Evolutionary conservation across 2,888 invertebrate species (phyloP), one percentile per base, ranked within the genome.

Genomic region (Tinea pellionella): DNA sequence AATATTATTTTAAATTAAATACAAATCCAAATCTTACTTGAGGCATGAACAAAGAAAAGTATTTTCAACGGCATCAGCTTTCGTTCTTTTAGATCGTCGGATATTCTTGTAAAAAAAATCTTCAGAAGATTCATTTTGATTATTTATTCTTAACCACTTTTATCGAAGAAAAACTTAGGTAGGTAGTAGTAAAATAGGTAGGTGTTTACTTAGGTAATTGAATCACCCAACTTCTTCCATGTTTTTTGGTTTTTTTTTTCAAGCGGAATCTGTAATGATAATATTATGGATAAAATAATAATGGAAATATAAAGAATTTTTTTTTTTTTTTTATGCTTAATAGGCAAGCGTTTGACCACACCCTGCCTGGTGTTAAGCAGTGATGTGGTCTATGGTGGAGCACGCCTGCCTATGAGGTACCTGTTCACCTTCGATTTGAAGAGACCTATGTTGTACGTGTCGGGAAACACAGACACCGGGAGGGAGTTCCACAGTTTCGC

Each of bases 31-130:
- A 62, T 90, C 92, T 92, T 84, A 94, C 94, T 93, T 15, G 93
- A 93, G 51, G 92, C 91, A 78, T 93, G 92, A 61, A 94, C 92
- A 73, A 94, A 93, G 76, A 93, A 93, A 65, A 94, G 86, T 66
- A 93, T 81, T 76, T 94, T 94, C 62, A 94, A 75, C 1, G 94
- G 92, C 65, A 93, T 82, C 43, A 94, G 82, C 73, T 93, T 90
- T 75, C 92, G 92, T 71, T 91, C 91, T 68, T 89, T 89, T 68
- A 93, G 89, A 77, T 94, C 93, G 68, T 92, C 90, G 63, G 88
- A 80, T 71, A 93, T 92, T 70, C 93, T 81, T 68, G 89, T 86
- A 71, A 90, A 92, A 72, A 92, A 92, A 63, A 89, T 86, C 63
- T 89, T 89, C 66, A 91, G 64, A 69, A 90, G 88, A 78, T 88